Evolutionary conservation across 2,797 vertebrate species (phyloP), one percentile per base, ranked within the genome.

Genomic region (Poeciliopsis gracilis): DNA sequence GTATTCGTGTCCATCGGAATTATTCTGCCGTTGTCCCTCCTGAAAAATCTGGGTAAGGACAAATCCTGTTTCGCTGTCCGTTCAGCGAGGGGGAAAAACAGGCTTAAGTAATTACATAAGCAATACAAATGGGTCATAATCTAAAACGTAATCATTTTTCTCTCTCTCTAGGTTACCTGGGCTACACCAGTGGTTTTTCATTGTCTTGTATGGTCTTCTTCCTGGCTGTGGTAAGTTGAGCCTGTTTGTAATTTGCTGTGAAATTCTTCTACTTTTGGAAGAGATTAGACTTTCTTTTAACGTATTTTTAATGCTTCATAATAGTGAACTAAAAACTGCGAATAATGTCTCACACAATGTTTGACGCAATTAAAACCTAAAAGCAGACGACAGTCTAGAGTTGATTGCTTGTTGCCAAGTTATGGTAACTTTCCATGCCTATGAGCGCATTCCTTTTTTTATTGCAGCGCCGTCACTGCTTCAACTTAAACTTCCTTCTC

Each of bases 181-280:
- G 98, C 77, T 99, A 99, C 89, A 99, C 98, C 16, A 99, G 98
- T 49, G 98, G 98, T 3, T 97, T 99, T 92, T 99, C 98, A 10
- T 95, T 99, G 20, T 95, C 96, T 55, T 99, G 98, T 86, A 99
- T 99, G 98, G 97, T 99, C 89, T 99, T 99, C 93, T 99, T 99
- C 85, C 88, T 99, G 75, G 93, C 93, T 61, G 98, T 97, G 96
- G 98, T 99, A 88, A 93, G 95, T 94, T 46, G 10, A 46, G n/a
- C 38, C 15, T 28, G 1, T 25, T 70, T 5, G 45, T 25, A 4
- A 67, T 25, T 41, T 41, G 36, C 63, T 25, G 3, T 33, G 41
- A 38, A 23, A 38, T 23, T 66, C 0, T 28, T 33, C 3, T 20
- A 20, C 8, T 7, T 66, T 36, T 36, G 20, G 18, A 25, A 23